Conservation (phyloP, 2,113 vertebrate species). For the Rattus rattus region DNA sequence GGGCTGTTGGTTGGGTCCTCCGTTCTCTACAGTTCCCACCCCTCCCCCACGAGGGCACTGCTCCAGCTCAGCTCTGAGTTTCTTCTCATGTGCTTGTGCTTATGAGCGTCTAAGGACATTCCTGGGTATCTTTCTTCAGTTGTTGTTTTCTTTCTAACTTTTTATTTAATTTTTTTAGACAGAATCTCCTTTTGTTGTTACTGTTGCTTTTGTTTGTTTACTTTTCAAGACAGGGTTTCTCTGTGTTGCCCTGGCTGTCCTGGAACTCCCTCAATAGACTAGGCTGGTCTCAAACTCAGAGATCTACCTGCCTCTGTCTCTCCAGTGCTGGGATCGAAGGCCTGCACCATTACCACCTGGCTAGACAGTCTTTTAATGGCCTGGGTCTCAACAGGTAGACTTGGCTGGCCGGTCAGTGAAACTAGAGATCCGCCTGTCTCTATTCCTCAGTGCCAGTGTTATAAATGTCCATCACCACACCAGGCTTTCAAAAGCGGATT, state of each 20-base stretch:
- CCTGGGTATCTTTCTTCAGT: not conserved
- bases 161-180: not conserved
- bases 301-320: not conserved
- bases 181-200: not conserved
- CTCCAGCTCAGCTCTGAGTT: not conserved
- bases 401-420: no score
- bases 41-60: accelerated
- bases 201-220: not conserved
- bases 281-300: not conserved
- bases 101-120: not conserved
- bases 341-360: not conserved
- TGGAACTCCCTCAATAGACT: not conserved
- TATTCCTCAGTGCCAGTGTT: not conserved
- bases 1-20: accelerated
- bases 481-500: no score
- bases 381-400: not conserved
- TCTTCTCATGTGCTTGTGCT: not conserved
- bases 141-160: not conserved
- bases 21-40: not conserved
- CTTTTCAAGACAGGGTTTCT: not conserved
- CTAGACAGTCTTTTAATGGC: not conserved
- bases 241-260: not conserved
- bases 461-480: not conserved
- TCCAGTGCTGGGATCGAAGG: not conserved
- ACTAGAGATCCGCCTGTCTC: not conserved